Conservation (phyloP, 1,140 invertebrate species). For the Lethrus apterus region DNA sequence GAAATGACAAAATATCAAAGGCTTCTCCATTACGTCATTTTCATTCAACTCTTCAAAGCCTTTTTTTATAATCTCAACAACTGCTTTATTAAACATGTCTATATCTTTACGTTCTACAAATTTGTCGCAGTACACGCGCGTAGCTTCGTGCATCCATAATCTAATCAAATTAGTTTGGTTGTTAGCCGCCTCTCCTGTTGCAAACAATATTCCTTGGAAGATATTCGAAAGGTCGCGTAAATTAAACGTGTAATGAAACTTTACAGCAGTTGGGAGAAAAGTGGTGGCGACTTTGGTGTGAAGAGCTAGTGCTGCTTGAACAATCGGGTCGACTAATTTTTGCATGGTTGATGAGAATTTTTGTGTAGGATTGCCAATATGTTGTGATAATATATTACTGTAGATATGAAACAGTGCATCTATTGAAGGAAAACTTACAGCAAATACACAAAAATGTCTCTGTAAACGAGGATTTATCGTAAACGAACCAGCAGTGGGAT, state of each 20-base stretch:
- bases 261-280: constrained; percentile 86
- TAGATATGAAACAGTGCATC: constrained; percentile 82
- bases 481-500: constrained; percentile 91
- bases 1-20: constrained; percentile 85
- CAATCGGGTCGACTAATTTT: constrained; percentile 53
- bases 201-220: constrained; percentile 84
- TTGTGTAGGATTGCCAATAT: constrained; percentile 57
- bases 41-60: constrained; percentile 70
- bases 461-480: constrained; percentile 88
- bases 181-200: constrained; percentile 68
- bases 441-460: constrained; percentile 89
- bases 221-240: constrained; percentile 87
- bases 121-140: constrained; percentile 86
- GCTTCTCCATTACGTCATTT: constrained; percentile 55
- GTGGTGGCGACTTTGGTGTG: constrained; percentile 67
- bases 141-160: constrained; percentile 85
- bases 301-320: constrained; percentile 64
- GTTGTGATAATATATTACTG: constrained; percentile 70
- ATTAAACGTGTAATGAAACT: constrained; percentile 95
- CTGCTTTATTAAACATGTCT: constrained; percentile 64
- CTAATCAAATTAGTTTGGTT: constrained; percentile 63
- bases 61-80: constrained; percentile 75
- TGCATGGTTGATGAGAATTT: constrained; percentile 58
- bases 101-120: constrained; percentile 70
- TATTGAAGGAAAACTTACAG: constrained; percentile 73